These are phyloP conservation scores for Conistra vaccinii DNA, from an alignment of 2,888 invertebrate genomes.

Conservation along the genomic window DNA sequence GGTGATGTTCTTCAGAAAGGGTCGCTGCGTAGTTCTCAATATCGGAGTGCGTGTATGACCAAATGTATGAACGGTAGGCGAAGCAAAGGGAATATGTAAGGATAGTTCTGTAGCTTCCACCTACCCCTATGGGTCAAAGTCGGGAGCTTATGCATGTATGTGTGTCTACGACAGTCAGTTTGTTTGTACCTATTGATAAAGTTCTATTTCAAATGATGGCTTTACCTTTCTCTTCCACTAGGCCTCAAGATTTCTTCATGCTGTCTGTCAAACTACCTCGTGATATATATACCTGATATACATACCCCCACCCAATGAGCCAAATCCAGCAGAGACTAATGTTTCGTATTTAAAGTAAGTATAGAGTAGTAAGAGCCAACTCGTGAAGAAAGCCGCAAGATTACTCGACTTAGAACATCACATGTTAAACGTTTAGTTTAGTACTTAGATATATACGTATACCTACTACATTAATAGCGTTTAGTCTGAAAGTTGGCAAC, in stretches of 20 bases:
- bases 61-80: not conserved
- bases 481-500: no score
- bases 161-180: not conserved
- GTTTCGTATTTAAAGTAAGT: not conserved
- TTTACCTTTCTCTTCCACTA: not conserved
- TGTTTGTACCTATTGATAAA: not conserved
- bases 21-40: not conserved
- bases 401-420: not conserved
- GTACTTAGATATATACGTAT: not conserved
- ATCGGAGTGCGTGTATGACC: not conserved
- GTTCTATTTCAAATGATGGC: no score
- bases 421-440: not conserved
- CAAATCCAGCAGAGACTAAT: not conserved
- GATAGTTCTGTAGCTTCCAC: not conserved
- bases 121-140: not conserved
- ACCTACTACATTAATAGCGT: constrained; percentile 26
- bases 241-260: not conserved
- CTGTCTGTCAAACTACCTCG: not conserved
- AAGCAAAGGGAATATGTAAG: not conserved
- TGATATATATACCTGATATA: no score
- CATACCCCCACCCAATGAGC: not conserved
- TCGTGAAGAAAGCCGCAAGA: not conserved
- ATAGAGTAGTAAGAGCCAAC: not conserved
- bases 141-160: not conserved
- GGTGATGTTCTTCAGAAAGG: not conserved